Evolutionary conservation across 2,113 vertebrate genomes (phyloP).

Genomic region (Bos javanicus): DNA sequence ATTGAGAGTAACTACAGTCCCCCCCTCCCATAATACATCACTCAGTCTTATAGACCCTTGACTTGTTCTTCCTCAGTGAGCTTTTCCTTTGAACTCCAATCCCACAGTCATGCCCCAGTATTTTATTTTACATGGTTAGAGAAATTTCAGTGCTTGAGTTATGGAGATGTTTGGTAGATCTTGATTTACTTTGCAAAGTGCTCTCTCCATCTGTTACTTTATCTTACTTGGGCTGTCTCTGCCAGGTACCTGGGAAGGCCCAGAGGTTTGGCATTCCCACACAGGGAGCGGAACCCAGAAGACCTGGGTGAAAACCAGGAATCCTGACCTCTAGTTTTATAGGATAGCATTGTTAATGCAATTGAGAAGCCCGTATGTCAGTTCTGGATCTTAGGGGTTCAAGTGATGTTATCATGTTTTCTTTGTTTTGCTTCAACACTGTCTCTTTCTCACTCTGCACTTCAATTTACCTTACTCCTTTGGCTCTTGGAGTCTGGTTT

Average conservation of each 20-base stretch:
- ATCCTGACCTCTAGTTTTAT: neutral
- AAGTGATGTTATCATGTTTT: neutral
- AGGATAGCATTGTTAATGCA: neutral
- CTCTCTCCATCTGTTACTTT: neutral
- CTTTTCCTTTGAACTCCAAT: neutral
- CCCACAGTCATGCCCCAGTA: neutral
- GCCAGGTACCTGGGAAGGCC: neutral
- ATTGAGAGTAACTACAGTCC: neutral
- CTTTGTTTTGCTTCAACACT: neutral
- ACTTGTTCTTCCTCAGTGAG: neutral
- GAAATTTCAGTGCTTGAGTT: neutral
- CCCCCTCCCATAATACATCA: fast-evolving
- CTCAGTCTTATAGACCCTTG: neutral
- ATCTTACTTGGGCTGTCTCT: neutral
- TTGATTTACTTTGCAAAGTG: neutral
- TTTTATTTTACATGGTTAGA: neutral
- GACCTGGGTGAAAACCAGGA: neutral
- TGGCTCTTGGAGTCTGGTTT: neutral
- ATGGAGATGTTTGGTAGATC: neutral
- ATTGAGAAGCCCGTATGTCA: neutral
- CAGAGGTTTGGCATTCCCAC: neutral
- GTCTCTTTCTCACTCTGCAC: neutral
- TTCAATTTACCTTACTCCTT: neutral
- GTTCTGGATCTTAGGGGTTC: neutral
- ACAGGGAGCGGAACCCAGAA: neutral